Evolutionary conservation across 2,113 vertebrate genomes (phyloP), one percentile per base, ranked within the genome.

Genomic region (Rhinichthys klamathensis): DNA sequence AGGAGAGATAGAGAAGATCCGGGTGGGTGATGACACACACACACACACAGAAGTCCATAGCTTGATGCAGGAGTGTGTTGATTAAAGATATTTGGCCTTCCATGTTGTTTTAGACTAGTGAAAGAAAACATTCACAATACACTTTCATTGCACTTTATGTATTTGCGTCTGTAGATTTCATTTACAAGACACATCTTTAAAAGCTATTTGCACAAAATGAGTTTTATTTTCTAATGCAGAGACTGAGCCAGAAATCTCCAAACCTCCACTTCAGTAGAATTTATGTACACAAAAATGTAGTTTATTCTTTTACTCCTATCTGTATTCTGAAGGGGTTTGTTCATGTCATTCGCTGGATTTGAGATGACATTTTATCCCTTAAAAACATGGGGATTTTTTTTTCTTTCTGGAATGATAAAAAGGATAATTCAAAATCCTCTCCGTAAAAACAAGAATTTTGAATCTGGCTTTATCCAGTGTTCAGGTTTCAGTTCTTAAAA

Each of bases 1-100:
- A 93, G 95, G 96, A 74, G 98, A 99, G 89, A 96, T 99, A 87
- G 98, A 99, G 91, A 99, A 98, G 92, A 99, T 99, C 87, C 93
- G 96, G 95, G 98, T 99, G 94, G 96, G 95, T 93, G 23, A 63
- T 93, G 18, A 41, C 44, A 76, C 13, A 18, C 18, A 49, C 75
- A 76, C 21, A n/a, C 41, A 23, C 67, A 56, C 72, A 35, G 15
- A 18, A 63, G 21, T 51, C n/a, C 11, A 10, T 70, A 35, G 32
- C 32, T 70, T 38, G 16, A 38, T 70, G 2, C 9, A 70, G 67
- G 9, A 38, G 38, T 70, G 16, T 38, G 21, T 56, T 56, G 0
- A 21, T 56, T 21, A 2, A 51, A 51, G 21, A 8, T 2, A 13
- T 27, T 61, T 65, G 25, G 25, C 0, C 15, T 15, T 30, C 2